phyloP scores from a whole-genome alignment of 2,113 vertebrate genomes.

The Hystrix cristata region DNA sequence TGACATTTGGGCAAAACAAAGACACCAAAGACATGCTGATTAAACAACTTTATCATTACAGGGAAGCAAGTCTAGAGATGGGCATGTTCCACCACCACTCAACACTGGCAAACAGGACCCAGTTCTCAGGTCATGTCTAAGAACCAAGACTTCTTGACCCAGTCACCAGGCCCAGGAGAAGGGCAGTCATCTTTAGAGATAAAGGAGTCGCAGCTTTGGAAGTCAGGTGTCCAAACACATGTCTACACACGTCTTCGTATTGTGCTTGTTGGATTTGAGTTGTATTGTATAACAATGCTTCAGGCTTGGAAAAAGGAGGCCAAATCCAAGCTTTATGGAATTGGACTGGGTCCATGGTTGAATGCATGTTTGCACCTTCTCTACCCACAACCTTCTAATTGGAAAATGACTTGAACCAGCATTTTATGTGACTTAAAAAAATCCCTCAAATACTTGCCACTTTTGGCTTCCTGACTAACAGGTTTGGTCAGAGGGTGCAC shows the following conservation, averaged over 20 bases:
- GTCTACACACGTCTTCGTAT: not conserved
- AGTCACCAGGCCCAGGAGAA: not conserved
- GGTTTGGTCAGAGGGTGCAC: not conserved
- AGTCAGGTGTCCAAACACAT: not conserved
- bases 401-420: conserved; percentile 27
- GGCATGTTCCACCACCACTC: accelerated
- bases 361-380: not conserved
- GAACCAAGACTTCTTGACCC: not conserved
- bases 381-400: not conserved
- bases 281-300: not conserved
- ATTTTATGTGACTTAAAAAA: conserved; percentile 33
- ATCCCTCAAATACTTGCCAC: conserved; percentile 9
- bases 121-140: not conserved
- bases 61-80: not conserved
- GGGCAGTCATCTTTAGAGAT: not conserved
- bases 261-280: not conserved
- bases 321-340: not conserved
- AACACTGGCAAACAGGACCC: not conserved
- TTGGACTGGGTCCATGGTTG: not conserved
- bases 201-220: conserved; percentile 10
- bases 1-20: not conserved
- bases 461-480: conserved; percentile 5
- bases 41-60: not conserved
- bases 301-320: conserved; percentile 13
- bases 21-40: not conserved